Conservation (phyloP, 1,140 invertebrate species). For the Drosophila burlai region DNA sequence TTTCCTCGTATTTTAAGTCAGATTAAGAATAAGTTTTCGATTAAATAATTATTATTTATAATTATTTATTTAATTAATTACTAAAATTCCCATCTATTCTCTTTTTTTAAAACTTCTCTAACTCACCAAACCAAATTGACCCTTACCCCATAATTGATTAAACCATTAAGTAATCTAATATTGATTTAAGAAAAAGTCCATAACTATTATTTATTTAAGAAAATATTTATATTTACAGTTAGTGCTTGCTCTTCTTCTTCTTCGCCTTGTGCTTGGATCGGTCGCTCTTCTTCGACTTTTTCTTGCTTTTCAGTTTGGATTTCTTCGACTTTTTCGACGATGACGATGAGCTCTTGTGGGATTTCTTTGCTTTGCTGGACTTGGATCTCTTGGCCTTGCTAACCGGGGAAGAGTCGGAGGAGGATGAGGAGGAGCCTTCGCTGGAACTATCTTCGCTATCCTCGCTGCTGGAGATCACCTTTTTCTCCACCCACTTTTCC, state of each 20-base stretch:
- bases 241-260: conserved; percentile 68
- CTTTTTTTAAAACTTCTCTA: not conserved
- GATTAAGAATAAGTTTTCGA: not conserved
- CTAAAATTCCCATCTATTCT: not conserved
- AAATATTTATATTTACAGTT: conserved; percentile 17
- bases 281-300: conserved; percentile 78
- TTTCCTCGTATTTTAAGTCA: not conserved
- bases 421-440: conserved; percentile 21
- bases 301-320: conserved; percentile 63
- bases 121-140: not conserved
- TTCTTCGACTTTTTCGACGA: conserved; percentile 67
- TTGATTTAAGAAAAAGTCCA: conserved; percentile 17
- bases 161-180: conserved; percentile 22
- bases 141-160: conserved; percentile 3
- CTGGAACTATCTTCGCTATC: conserved; percentile 56
- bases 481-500: conserved; percentile 70
- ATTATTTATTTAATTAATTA: too few relatives aligned
- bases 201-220: conserved; percentile 10
- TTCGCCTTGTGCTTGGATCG: conserved; percentile 61
- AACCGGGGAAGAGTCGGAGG: conserved; percentile 10
- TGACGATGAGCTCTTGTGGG: conserved; percentile 55
- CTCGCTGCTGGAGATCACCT: conserved; percentile 37
- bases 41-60: not conserved
- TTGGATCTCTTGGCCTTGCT: conserved; percentile 46
- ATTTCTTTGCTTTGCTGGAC: conserved; percentile 52